A percentile compares a stretch with the other conserved stretches of the same genome.
These are phyloP conservation scores for Mystacides longicornis DNA, from an alignment of 2,888 invertebrate species.

Conservation along the genomic window DNA sequence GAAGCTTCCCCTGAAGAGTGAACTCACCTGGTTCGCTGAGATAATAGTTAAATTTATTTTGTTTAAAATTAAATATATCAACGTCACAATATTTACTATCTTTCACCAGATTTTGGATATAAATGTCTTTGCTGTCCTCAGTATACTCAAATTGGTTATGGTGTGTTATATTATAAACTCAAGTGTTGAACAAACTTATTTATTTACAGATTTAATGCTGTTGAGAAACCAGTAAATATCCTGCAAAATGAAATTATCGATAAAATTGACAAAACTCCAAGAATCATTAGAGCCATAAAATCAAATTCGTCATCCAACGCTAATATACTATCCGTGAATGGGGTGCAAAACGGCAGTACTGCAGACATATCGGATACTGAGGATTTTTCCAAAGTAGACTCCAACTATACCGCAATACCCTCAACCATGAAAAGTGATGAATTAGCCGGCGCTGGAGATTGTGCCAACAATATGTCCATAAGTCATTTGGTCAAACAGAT, in stretches of 20 bases:
- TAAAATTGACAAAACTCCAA: constrained; percentile 19
- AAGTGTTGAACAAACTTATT: neutral
- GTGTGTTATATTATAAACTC: neutral
- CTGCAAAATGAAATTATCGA: constrained; percentile 18
- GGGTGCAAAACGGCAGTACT: neutral
- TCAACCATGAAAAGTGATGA: neutral
- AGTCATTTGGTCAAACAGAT: constrained; percentile 10
- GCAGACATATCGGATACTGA: neutral
- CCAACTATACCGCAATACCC: neutral
- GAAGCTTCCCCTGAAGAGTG: no score
- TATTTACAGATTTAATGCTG: constrained; percentile 16
- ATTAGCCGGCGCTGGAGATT: neutral
- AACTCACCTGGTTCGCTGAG: no score
- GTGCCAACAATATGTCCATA: neutral
- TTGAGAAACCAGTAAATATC: constrained; percentile 18
- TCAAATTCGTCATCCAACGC: constrained; percentile 14
- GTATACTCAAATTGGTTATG: neutral
- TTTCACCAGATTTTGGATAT: no score
- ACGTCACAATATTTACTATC: no score
- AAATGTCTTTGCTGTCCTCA: no score
- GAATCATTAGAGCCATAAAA: constrained; percentile 21
- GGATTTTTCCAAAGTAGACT: neutral
- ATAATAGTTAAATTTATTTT: no score
- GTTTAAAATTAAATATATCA: no score
- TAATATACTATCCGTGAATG: constrained; percentile 7